Percentiles rank a stretch among this genome's conserved stretches.
Evolutionary conservation across 2,888 invertebrate genomes (phyloP).

Genomic region (Plusia festucae): DNA sequence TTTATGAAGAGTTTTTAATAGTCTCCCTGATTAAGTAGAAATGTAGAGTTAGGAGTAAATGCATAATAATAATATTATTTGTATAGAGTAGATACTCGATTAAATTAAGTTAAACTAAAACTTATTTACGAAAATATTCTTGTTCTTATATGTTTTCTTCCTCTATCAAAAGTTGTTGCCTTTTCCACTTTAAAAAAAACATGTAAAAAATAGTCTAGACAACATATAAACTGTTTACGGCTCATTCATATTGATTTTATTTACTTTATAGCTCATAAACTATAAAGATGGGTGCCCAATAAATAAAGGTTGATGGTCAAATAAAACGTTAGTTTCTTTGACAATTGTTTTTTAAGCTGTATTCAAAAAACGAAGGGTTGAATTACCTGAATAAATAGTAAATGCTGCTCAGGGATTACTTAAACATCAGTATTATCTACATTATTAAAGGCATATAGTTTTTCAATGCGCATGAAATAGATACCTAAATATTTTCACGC

Average conservation of each 20-base stretch:
- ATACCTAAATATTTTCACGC: too few species aligned
- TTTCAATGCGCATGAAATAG: too few species aligned
- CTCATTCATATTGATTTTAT: slow-evolving; percentile 6
- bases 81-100: too few species aligned
- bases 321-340: not conserved
- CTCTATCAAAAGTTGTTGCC: not conserved
- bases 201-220: not conserved
- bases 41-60: too few species aligned
- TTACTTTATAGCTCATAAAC: slow-evolving; percentile 3
- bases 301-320: not conserved
- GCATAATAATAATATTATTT: too few species aligned
- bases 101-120: too few species aligned
- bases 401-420: too few species aligned
- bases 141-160: not conserved
- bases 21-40: too few species aligned
- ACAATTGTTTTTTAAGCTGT: not conserved
- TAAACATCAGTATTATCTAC: too few species aligned
- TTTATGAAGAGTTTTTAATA: too few species aligned
- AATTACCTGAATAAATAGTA: not conserved
- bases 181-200: not conserved
- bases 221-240: not conserved
- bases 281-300: slow-evolving; percentile 1
- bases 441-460: too few species aligned
- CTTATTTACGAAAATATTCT: too few species aligned
- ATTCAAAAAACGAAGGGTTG: not conserved